A percentile compares a stretch with the other conserved stretches of the same genome.
These are phyloP conservation scores for Antitype chi DNA, from an alignment of 2,888 invertebrate genomes.

Conservation along the genomic window DNA sequence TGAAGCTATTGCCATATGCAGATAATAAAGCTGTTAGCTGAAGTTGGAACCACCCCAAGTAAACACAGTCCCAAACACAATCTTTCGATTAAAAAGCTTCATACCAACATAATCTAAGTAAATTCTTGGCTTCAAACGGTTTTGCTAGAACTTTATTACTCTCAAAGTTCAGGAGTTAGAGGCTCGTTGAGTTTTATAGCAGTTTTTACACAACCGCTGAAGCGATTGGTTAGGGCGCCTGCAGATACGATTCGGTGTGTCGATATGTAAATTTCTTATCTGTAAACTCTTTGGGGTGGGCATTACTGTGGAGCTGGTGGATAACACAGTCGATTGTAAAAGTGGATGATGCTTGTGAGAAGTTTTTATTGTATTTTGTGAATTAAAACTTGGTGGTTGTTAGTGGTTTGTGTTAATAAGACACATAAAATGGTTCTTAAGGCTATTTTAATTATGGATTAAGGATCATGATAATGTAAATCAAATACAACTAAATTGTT, in stretches of 20 bases:
- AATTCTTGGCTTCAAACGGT: conserved; percentile 55
- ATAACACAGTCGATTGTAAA: conserved; percentile 23
- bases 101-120: conserved; percentile 53
- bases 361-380: not conserved
- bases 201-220: conserved; percentile 81
- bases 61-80: conserved; percentile 26
- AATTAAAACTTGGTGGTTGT: not conserved
- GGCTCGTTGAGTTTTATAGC: conserved; percentile 82
- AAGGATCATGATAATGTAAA: not conserved
- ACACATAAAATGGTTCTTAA: not conserved
- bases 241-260: conserved; percentile 57
- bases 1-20: not conserved
- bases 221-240: conserved; percentile 63
- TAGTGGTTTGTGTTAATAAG: not conserved
- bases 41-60: conserved; percentile 28
- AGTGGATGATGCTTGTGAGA: not conserved
- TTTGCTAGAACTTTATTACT: conserved; percentile 52
- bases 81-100: conserved; percentile 51
- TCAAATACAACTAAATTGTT: not conserved
- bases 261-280: conserved; percentile 64
- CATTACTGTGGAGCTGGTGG: not conserved
- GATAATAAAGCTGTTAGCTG: conserved; percentile 10
- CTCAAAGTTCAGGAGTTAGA: conserved; percentile 72
- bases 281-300: conserved; percentile 32
- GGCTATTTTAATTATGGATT: too few relatives aligned